Evolutionary conservation across 2,113 vertebrate species (phyloP), one percentile per base, ranked within the genome.

Genomic region (Rhizomys pruinosus): DNA sequence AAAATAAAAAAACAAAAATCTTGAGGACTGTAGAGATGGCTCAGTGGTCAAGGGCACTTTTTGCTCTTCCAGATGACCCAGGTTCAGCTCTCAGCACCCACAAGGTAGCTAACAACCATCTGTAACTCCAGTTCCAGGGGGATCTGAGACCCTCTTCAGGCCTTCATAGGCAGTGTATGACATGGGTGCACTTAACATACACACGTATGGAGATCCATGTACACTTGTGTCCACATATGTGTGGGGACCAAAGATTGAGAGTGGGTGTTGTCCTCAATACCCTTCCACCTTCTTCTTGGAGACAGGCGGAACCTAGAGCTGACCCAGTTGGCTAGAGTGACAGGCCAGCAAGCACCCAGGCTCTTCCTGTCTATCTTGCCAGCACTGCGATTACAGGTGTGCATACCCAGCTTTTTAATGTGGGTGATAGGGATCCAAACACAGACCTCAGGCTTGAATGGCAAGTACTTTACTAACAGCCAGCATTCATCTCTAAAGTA

Each of bases 401-500:
- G 11, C 19, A 19, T 64, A 84, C 27, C 27, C 20, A n/a, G 44
- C 12, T 68, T 52, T 69, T 84, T n/a, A 84, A 25, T 52, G 42
- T 34, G 13, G 66, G 32, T n/a, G 3, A 0, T 23, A 7, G 63
- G 64, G 39, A 17, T 69, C 22, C 11, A 84, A 52, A 68, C 64
- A 47, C 81, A 44, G 59, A 42, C 79, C 27, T 82, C 17, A 25
- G 39, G 19, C 12, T 84, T 68, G 11, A 34, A 64, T 32, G 59
- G 63, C 66, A 4, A 52, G 29, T 20, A 23, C 10, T 84, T 64
- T 66, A 44, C 39, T 19, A 64, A 52, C 20, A 66, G 6, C 39
- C 22, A 88, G 29, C 64, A 57, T 86, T 94, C 86, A 74, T 57
- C 64, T 91, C 44, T 44, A 39, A 94, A 89, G 57, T n/a, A 72